Evolutionary conservation across 2,797 vertebrate genomes (phyloP).

Genomic region (Coregonus sp.): DNA sequence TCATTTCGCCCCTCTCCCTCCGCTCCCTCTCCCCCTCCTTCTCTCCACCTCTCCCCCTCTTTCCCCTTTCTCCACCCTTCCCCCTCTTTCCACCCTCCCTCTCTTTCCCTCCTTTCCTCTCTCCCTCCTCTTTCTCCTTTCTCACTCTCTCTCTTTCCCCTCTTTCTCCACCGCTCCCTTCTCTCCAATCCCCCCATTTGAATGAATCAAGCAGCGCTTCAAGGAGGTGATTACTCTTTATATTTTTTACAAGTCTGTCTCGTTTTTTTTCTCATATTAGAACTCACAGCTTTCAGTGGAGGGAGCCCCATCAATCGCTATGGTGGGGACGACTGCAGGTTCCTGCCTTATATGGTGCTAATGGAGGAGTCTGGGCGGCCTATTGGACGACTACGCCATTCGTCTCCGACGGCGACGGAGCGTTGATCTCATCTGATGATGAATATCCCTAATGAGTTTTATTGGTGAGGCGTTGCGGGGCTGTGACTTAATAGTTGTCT

Average conservation of each 20-base stretch:
- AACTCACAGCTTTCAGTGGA: constrained; percentile 26
- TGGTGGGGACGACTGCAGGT: not conserved
- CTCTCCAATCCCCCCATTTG: constrained; percentile 13
- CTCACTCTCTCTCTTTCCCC: not conserved
- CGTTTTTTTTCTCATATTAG: not conserved
- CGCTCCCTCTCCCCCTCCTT: no score
- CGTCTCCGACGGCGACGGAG: constrained; percentile 42
- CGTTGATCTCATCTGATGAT: constrained; percentile 42
- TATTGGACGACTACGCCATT: constrained; percentile 37
- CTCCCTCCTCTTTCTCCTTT: no score
- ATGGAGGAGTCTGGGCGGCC: constrained; percentile 45
- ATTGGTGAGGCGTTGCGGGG: constrained; percentile 29
- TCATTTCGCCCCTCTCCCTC: no score
- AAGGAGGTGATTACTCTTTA: constrained; percentile 17
- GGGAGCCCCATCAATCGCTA: constrained; percentile 50
- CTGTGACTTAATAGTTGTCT: constrained; percentile 36
- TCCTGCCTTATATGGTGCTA: constrained; percentile 37
- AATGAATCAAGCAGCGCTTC: constrained; percentile 18
- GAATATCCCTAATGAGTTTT: constrained; percentile 48
- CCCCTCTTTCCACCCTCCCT: not conserved
- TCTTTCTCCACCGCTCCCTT: not conserved
- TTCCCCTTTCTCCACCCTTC: not conserved
- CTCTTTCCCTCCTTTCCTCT: no score
- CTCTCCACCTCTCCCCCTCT: no score
- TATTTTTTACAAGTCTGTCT: constrained; percentile 25